Evolutionary conservation across 2,113 vertebrate species (phyloP).

Genomic region (Aepyceros melampus): DNA sequence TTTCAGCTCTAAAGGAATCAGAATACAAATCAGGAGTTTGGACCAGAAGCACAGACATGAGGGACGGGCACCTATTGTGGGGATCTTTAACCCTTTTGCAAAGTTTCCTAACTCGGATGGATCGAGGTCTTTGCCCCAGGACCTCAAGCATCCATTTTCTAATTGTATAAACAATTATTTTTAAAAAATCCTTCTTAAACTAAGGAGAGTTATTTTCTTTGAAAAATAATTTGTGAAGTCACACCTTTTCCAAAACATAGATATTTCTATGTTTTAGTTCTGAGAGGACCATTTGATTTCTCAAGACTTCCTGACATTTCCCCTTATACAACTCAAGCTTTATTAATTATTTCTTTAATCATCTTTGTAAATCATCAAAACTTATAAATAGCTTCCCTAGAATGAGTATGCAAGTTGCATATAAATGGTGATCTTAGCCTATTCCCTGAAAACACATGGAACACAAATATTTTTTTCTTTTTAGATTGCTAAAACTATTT

Average conservation of each 20-base stretch:
- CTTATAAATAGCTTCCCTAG: not conserved
- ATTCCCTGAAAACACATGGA: not conserved
- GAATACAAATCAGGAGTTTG: not conserved
- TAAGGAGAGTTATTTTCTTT: not conserved
- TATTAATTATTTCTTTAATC: conserved; percentile 14
- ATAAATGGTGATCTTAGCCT: not conserved
- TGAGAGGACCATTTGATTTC: not conserved
- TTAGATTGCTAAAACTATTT: conserved; percentile 2
- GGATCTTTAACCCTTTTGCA: not conserved
- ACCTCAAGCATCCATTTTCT: not conserved
- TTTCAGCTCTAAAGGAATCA: not conserved
- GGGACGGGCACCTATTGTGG: too few species aligned
- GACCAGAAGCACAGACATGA: not conserved
- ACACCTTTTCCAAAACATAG: not conserved
- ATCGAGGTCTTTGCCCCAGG: not conserved
- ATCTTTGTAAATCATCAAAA: not conserved
- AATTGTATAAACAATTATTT: not conserved
- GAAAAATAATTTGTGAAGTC: not conserved
- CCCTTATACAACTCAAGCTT: not conserved
- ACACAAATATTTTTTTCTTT: conserved; percentile 15
- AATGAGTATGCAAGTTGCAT: not conserved
- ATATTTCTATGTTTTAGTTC: not conserved
- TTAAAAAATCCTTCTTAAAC: not conserved
- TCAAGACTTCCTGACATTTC: not conserved
- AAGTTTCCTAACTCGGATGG: not conserved